Evolutionary conservation across 1,140 invertebrate species (phyloP).

Genomic region (Pogonognathellus flavescens): DNA sequence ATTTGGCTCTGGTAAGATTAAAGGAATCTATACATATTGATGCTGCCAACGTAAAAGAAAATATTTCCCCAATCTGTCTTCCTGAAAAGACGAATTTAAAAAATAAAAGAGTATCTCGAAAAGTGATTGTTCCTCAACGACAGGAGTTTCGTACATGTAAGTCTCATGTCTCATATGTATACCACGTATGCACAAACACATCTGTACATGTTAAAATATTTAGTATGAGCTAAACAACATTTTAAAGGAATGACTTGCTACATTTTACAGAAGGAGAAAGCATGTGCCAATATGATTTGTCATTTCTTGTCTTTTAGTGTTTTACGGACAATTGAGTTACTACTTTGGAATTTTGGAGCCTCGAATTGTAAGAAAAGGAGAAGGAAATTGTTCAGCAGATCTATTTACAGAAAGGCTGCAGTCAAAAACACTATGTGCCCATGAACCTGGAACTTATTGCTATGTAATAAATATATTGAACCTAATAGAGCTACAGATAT

Average conservation of each 20-base stretch:
- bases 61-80: neutral
- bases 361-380: neutral
- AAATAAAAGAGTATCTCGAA: neutral
- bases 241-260: neutral
- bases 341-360: conserved; percentile 27
- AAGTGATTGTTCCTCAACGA: neutral
- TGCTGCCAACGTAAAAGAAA: neutral
- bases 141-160: conserved; percentile 6
- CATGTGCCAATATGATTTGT: no score
- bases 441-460: conserved; percentile 7
- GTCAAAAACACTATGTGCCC: neutral
- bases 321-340: conserved; percentile 5
- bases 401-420: neutral
- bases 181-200: neutral
- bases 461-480: conserved; percentile 4
- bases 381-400: conserved; percentile 1
- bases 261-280: no score
- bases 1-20: conserved; percentile 10
- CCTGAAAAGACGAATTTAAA: neutral
- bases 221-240: neutral
- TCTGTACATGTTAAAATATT: no score
- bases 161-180: neutral
- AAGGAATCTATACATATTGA: neutral
- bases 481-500: no score
- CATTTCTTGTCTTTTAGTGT: neutral